Base-by-base conservation (phyloP, 2,888 invertebrate genomes). In the Magallana nippona region DNA sequence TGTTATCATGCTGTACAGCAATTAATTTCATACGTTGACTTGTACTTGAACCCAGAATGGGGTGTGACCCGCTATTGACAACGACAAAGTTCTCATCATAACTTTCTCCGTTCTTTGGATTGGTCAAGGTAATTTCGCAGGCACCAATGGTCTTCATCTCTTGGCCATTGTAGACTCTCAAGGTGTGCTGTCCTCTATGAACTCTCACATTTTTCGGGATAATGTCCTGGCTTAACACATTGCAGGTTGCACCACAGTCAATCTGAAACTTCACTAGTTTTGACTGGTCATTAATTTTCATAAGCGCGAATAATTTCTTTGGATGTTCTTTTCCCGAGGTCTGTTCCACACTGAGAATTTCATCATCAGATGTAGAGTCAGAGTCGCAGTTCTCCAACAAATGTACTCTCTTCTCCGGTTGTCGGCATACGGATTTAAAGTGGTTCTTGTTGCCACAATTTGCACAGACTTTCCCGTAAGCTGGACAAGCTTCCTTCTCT, bases 381-480 rank as follows among this genome's bases (percentile, higher is more conserved):
- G 27, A 58, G 32, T 15, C 10, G 13, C 62, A 60, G 10, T 62
- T 15, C 58, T 58, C 55, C 17, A 56, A n/a, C 44, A 44, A 19
- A n/a, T 55, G 19, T 1, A 44, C 55, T 44, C 22, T 78, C 44
- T n/a, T 71, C 10, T 60, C 32, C 13, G 22, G 81, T 27, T 27
- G 27, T 1, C 27, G 27, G 44, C 82, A 86, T 19, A 57, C n/a
- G 8, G 55, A 57, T 15, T 55, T 63, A n/a, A 84, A 86, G 57
- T 86, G 86, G 55, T 84, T 84, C 58, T 15, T 84, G 3, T 57
- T 80, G n/a, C n/a, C n/a, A n/a, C n/a, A n/a, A n/a, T n/a, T n/a
- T n/a, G n/a, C n/a, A 58, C 86, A 84, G 1, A 15, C 56, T 55
- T 84, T 79, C 1, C 81, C 78, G 55, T 32, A 80, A 0, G 86